These are phyloP conservation scores for Coenonympha glycerion DNA, from an alignment of 2,888 invertebrate species.

Conservation along the genomic window DNA sequence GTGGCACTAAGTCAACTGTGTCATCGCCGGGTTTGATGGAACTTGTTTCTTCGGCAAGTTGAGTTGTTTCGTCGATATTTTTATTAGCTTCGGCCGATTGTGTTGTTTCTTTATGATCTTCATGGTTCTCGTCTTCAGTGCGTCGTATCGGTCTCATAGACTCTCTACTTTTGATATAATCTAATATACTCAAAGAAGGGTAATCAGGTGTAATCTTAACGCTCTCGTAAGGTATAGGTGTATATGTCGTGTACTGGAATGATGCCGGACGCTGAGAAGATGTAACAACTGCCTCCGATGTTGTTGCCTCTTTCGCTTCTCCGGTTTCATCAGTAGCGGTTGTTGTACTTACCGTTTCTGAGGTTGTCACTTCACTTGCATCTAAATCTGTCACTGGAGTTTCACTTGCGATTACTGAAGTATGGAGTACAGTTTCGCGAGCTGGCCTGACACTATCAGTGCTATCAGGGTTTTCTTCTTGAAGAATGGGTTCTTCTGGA, in stretches of 20 bases:
- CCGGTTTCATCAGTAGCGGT: conserved; percentile 9
- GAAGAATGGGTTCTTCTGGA: too few species aligned
- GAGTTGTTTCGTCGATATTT: conserved; percentile 2
- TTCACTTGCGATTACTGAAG: conserved; percentile 1
- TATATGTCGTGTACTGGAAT: conserved; percentile 5
- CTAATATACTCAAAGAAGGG: conserved; percentile 19
- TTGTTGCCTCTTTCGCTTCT: conserved; percentile 9
- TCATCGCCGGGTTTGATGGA: conserved; percentile 11
- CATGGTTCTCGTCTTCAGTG: conserved; percentile 5
- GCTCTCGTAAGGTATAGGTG: conserved; percentile 13
- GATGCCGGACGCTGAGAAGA: too few species aligned
- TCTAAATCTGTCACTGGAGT: not conserved
- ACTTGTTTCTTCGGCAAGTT: not conserved
- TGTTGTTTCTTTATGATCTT: conserved; percentile 4
- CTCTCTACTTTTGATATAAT: conserved; percentile 20
- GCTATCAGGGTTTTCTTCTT: not conserved
- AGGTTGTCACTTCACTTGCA: conserved; percentile 9
- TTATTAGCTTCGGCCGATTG: conserved; percentile 5
- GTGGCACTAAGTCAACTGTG: conserved; percentile 18
- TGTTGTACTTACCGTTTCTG: conserved; percentile 7
- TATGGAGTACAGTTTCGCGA: conserved; percentile 3
- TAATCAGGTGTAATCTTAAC: conserved; percentile 19
- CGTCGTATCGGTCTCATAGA: conserved; percentile 11
- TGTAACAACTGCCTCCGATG: conserved; percentile 9
- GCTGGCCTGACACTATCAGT: conserved; percentile 3